Evolutionary conservation across 2,888 invertebrate genomes (phyloP).

Genomic region (Isoperla grammatica): DNA sequence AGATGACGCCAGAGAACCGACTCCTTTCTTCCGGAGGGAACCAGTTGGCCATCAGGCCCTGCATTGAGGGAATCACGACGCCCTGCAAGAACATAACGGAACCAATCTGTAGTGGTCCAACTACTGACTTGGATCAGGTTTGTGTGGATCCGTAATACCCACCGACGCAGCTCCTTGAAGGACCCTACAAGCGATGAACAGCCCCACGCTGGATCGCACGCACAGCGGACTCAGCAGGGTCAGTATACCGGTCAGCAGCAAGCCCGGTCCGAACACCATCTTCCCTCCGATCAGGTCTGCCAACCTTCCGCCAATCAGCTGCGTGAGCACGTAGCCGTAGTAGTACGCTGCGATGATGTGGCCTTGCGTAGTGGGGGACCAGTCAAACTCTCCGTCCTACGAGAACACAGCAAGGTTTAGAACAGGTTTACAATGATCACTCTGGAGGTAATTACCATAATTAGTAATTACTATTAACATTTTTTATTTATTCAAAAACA

Average conservation of each 20-base stretch:
- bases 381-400: conserved; percentile 25
- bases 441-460: too few species aligned
- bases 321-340: conserved; percentile 24
- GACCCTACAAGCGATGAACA: conserved; percentile 17
- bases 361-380: conserved; percentile 24
- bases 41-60: conserved; percentile 48
- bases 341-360: conserved; percentile 22
- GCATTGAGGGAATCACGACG: conserved; percentile 50
- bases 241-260: conserved; percentile 18
- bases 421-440: too few species aligned
- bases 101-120: too few species aligned
- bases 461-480: too few species aligned
- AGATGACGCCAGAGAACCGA: conserved; percentile 40
- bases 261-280: conserved; percentile 18
- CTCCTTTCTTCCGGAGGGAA: conserved; percentile 48
- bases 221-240: conserved; percentile 17
- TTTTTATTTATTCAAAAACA: too few species aligned
- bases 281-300: conserved; percentile 22
- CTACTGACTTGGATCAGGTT: too few species aligned
- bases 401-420: too few species aligned
- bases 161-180: conserved; percentile 24
- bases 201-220: conserved; percentile 7
- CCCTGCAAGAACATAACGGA: conserved; percentile 31
- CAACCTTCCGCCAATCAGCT: conserved; percentile 24
- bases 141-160: too few species aligned